Percentiles rank a stretch among this genome's conserved stretches.
These are phyloP conservation scores for Sebastes fasciatus DNA, from an alignment of 2,113 vertebrate species.

Conservation along the genomic window DNA sequence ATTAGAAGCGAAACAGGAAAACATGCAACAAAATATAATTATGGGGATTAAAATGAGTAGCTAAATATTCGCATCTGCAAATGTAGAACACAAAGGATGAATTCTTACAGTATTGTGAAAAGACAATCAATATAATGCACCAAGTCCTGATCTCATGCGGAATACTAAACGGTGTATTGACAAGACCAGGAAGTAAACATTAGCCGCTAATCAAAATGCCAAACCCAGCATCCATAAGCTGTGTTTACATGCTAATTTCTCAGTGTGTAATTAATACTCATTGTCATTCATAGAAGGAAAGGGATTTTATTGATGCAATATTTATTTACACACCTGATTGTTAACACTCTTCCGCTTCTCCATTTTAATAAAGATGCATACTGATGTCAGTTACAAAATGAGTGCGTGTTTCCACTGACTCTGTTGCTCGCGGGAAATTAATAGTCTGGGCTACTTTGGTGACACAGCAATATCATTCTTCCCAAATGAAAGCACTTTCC, in stretches of 20 bases:
- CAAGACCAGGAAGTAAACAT: conserved; percentile 28
- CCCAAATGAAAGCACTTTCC: conserved; percentile 49
- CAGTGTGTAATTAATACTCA: conserved; percentile 24
- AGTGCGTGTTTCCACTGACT: conserved; percentile 46
- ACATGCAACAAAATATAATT: neutral
- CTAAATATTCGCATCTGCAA: neutral
- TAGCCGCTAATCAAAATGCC: conserved; percentile 27
- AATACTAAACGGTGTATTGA: conserved; percentile 2
- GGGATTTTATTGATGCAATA: neutral
- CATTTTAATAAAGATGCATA: conserved; percentile 15
- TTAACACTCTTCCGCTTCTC: conserved; percentile 1
- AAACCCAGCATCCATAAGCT: conserved; percentile 6
- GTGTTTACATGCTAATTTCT: conserved; percentile 31
- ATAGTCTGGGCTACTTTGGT: conserved; percentile 41
- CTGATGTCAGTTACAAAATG: conserved; percentile 37
- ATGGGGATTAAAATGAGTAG: neutral
- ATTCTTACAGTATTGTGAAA: neutral
- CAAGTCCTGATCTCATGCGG: neutral
- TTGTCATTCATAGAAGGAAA: conserved; percentile 17
- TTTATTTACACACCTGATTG: conserved; percentile 25
- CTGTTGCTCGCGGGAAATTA: conserved; percentile 42
- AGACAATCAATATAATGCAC: neutral
- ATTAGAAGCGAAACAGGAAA: neutral
- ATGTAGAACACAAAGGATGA: neutral
- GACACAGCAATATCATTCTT: conserved; percentile 58